Conservation (phyloP, 2,797 vertebrate genomes). For the Platalea minor region DNA sequence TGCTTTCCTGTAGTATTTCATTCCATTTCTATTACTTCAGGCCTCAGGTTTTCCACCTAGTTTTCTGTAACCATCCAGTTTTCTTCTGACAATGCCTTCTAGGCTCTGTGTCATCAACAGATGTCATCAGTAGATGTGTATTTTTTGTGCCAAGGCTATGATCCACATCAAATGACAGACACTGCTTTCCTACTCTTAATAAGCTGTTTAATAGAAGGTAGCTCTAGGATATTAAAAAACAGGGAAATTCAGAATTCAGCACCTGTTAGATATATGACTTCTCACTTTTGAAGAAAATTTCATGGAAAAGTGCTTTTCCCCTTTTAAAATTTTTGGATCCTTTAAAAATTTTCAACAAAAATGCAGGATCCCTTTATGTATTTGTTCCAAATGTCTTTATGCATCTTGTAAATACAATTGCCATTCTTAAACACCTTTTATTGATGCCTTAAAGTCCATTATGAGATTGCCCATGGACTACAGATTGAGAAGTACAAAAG, state of each 20-base stretch:
- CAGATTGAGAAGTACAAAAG: not conserved
- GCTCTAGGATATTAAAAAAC: not conserved
- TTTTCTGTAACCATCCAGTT: not conserved
- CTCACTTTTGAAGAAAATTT: not conserved
- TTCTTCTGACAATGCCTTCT: not conserved
- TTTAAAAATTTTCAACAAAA: not conserved
- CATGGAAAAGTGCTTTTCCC: not conserved
- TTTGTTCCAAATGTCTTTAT: not conserved
- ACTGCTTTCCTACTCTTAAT: not conserved
- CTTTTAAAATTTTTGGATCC: not conserved
- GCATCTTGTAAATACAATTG: not conserved
- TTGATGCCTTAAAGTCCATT: not conserved
- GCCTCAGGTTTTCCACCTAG: not conserved
- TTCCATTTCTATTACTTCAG: constrained; percentile 4
- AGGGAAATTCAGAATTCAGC: not conserved
- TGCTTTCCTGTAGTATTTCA: not conserved
- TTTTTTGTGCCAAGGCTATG: not conserved
- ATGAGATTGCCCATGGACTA: not conserved
- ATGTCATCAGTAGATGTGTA: not conserved
- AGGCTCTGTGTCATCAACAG: not conserved
- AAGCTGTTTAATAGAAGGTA: not conserved
- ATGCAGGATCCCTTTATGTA: not conserved
- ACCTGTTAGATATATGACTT: not conserved
- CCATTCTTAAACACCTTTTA: not conserved
- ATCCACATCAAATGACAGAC: not conserved